Percentiles rank a stretch among this genome's conserved stretches.
Conservation (phyloP, 2,888 invertebrate species). For the Eurois occulta region DNA sequence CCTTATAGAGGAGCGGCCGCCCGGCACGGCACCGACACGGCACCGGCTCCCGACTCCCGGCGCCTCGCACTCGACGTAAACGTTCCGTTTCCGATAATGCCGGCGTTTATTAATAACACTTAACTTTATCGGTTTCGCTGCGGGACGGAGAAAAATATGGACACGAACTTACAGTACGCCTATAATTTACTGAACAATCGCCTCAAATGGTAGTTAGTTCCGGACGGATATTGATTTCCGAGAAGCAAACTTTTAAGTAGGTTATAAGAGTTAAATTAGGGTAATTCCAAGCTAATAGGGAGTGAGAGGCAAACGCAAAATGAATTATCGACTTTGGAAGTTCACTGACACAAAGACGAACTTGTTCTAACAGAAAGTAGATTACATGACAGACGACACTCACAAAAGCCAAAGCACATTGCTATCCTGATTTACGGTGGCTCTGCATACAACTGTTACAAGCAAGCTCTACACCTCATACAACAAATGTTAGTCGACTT, state of each 20-base stretch:
- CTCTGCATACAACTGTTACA: neutral
- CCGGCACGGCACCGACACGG: conserved; percentile 15
- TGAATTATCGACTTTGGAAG: conserved; percentile 32
- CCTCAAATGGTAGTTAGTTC: conserved; percentile 2
- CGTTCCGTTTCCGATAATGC: conserved; percentile 52
- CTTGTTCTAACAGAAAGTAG: neutral
- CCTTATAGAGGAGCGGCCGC: conserved; percentile 80
- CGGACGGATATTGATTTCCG: conserved; percentile 36
- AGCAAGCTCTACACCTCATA: neutral
- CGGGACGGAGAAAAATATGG: conserved; percentile 23
- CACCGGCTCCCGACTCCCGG: neutral
- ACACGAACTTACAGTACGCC: conserved; percentile 5
- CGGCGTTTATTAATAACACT: conserved; percentile 59
- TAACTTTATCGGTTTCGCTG: conserved; percentile 53
- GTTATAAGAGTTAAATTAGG: conserved; percentile 34
- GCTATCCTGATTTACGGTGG: neutral
- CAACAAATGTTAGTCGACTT: neutral
- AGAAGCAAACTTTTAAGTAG: conserved; percentile 41
- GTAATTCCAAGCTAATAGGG: conserved; percentile 15
- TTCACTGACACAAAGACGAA: conserved; percentile 1
- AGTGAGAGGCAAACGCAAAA: conserved; percentile 25
- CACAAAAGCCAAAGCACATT: too few relatives aligned
- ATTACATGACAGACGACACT: neutral
- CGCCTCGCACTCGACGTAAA: conserved; percentile 55
- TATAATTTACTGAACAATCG: conserved; percentile 23